phyloP scores from a whole-genome alignment of 2,797 vertebrate genomes.

The Diplodus puntazzo region DNA sequence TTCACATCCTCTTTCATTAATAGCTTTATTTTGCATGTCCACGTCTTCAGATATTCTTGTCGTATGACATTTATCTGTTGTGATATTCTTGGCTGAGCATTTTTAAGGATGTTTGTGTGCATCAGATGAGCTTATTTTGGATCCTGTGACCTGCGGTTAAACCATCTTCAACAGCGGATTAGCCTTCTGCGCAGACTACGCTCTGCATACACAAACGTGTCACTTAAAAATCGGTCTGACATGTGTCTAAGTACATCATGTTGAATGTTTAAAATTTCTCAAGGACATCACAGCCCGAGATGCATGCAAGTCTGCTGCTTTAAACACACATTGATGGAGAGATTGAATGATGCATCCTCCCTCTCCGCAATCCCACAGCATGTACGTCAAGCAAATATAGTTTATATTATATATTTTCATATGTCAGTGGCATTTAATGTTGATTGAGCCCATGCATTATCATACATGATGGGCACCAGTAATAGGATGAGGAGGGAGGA shows the following conservation, averaged over 20 bases:
- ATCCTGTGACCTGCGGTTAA: slow-evolving; percentile 48
- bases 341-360: slow-evolving; percentile 6
- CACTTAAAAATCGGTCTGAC: slow-evolving; percentile 46
- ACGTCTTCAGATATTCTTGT: slow-evolving; percentile 12
- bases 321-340: slow-evolving; percentile 25
- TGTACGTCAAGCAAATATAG: neutral
- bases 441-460: slow-evolving; percentile 29
- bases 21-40: slow-evolving; percentile 34
- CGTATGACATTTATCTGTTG: slow-evolving; percentile 28
- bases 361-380: neutral
- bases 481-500: slow-evolving; percentile 33
- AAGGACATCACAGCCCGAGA: slow-evolving; percentile 24
- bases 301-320: slow-evolving; percentile 5
- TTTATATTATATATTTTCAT: slow-evolving; percentile 22
- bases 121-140: slow-evolving; percentile 52
- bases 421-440: slow-evolving; percentile 38
- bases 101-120: slow-evolving; percentile 48
- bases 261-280: slow-evolving; percentile 38
- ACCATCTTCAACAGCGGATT: slow-evolving; percentile 16
- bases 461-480: slow-evolving; percentile 38
- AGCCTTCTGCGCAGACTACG: slow-evolving; percentile 19
- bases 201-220: slow-evolving; percentile 25
- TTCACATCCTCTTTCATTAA: slow-evolving; percentile 20
- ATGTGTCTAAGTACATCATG: slow-evolving; percentile 50
- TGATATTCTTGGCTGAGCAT: slow-evolving; percentile 30